Percentiles rank a stretch among this genome's conserved stretches.
Conservation (phyloP, 2,888 invertebrate genomes). For the Marronus borbonicus region DNA sequence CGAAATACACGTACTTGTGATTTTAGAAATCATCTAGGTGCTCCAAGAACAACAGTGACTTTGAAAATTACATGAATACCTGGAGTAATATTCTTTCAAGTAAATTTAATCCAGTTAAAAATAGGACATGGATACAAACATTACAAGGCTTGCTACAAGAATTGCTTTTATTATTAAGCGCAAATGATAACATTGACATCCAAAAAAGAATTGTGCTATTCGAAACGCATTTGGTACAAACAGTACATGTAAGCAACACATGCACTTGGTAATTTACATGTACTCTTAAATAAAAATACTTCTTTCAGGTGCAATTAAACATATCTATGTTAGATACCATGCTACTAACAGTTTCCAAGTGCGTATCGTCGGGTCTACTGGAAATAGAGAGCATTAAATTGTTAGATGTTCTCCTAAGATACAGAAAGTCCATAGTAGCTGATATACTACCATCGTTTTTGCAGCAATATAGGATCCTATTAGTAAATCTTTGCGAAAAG, state of each 20-base stretch:
- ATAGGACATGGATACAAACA: constrained; percentile 59
- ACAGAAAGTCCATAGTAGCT: constrained; percentile 64
- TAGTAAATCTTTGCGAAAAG: constrained; percentile 62
- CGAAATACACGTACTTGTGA: constrained; percentile 2
- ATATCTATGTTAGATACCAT: constrained; percentile 56
- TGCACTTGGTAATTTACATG: constrained; percentile 6
- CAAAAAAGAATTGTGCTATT: constrained; percentile 61
- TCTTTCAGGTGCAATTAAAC: constrained; percentile 42
- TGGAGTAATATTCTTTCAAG: constrained; percentile 64
- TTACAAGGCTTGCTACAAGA: constrained; percentile 62
- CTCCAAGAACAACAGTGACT: constrained; percentile 50
- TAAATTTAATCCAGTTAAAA: constrained; percentile 64
- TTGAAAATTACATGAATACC: constrained; percentile 58
- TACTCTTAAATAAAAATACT: not conserved
- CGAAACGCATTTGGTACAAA: constrained; percentile 62
- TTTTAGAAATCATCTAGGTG: constrained; percentile 56
- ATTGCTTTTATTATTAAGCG: constrained; percentile 57
- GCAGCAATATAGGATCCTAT: constrained; percentile 64
- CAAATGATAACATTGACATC: constrained; percentile 56
- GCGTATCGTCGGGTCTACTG: constrained; percentile 57
- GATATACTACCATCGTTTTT: constrained; percentile 67
- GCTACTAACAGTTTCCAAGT: constrained; percentile 5
- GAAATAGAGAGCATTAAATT: constrained; percentile 60
- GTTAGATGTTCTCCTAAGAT: constrained; percentile 64
- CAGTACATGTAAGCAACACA: constrained; percentile 61